Evolutionary conservation across 2,888 invertebrate species (phyloP).

Genomic region (Automeris io): DNA sequence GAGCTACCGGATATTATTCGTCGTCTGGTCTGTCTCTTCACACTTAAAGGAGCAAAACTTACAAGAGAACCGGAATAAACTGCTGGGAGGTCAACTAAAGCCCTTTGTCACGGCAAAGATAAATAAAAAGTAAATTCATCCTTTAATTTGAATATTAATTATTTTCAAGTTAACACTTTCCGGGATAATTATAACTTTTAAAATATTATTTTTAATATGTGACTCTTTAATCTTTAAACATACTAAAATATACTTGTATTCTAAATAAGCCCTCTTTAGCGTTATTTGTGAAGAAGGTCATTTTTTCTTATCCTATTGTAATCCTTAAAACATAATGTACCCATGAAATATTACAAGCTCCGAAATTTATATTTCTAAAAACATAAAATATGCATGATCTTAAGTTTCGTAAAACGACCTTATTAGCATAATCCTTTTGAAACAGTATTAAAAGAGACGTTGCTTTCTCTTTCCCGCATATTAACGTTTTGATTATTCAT

Average conservation of each 20-base stretch:
- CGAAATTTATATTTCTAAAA: background rate
- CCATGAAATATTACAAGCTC: background rate
- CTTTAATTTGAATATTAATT: too few relatives aligned
- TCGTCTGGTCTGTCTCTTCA: too few relatives aligned
- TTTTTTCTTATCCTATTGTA: background rate
- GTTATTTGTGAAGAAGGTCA: background rate
- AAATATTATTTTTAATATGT: too few relatives aligned
- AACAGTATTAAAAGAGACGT: background rate
- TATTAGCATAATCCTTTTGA: slow-evolving; percentile 14
- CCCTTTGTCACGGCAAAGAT: too few relatives aligned
- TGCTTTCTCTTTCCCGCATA: background rate
- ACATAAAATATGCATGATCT: slow-evolving; percentile 23
- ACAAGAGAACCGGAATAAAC: too few relatives aligned
- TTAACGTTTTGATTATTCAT: background rate
- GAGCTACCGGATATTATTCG: too few relatives aligned
- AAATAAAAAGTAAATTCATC: too few relatives aligned
- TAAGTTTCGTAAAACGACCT: slow-evolving; percentile 21
- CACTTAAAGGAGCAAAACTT: too few relatives aligned
- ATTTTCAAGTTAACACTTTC: too few relatives aligned
- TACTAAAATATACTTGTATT: background rate
- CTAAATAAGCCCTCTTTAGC: background rate
- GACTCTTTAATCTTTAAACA: too few relatives aligned
- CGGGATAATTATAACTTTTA: too few relatives aligned
- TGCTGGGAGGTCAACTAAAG: too few relatives aligned
- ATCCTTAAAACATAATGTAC: background rate